phyloP scores from a whole-genome alignment of 2,888 invertebrate species.

The Ctena decussata region DNA sequence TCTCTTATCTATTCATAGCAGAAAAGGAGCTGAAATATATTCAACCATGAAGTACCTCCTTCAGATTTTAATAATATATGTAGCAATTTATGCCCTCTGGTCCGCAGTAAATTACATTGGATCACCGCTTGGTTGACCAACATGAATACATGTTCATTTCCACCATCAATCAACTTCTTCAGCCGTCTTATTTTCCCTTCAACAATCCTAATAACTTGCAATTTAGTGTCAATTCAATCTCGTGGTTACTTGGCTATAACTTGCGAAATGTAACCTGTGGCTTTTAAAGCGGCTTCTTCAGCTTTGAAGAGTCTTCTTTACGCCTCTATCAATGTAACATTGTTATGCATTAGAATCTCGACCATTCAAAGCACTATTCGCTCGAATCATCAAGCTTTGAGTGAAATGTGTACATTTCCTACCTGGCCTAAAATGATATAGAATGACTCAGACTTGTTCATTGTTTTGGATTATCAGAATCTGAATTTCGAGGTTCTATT shows the following conservation, averaged over 20 bases:
- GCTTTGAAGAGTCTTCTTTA: too few relatives aligned
- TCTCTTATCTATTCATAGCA: not conserved
- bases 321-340: too few relatives aligned
- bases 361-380: too few relatives aligned
- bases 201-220: not conserved
- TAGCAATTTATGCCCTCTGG: not conserved
- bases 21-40: not conserved
- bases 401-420: too few relatives aligned
- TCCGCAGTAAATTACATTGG: not conserved
- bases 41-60: not conserved
- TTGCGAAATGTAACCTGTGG: not conserved
- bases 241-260: not conserved
- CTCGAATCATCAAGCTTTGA: too few relatives aligned
- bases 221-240: not conserved
- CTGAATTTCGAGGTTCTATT: too few relatives aligned
- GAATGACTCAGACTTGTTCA: too few relatives aligned
- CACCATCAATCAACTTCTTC: not conserved
- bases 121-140: not conserved
- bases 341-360: too few relatives aligned
- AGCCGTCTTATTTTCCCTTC: not conserved
- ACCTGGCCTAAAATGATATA: too few relatives aligned
- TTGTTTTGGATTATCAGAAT: too few relatives aligned
- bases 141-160: not conserved
- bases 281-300: not conserved
- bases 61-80: not conserved